Conservation (phyloP, 2,113 vertebrate genomes). For the Fulmarus glacialis region DNA sequence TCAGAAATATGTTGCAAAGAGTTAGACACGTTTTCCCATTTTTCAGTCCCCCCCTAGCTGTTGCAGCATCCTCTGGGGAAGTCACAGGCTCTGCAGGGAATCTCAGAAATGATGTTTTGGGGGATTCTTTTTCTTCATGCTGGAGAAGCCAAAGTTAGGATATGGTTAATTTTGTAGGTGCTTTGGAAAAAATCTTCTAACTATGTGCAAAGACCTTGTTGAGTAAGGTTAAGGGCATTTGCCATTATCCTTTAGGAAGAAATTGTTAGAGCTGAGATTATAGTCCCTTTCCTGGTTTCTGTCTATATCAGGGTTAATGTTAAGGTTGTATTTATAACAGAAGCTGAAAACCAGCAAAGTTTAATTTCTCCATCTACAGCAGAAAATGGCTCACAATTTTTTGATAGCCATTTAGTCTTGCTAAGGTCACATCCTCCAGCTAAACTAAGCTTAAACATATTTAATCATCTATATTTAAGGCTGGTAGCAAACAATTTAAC, state of each 20-base stretch:
- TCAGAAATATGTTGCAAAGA: neutral
- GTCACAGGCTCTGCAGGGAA: neutral
- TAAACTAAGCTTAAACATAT: neutral
- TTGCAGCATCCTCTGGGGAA: neutral
- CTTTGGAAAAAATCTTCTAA: neutral
- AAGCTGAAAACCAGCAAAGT: neutral
- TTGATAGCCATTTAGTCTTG: neutral
- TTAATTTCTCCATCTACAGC: neutral
- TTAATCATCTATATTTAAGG: neutral
- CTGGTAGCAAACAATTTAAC: neutral
- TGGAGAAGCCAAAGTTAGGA: neutral
- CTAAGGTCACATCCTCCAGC: neutral
- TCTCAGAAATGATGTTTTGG: neutral
- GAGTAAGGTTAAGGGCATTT: neutral
- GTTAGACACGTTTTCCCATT: neutral
- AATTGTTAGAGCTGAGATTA: neutral
- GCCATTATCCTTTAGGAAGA: neutral
- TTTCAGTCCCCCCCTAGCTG: neutral
- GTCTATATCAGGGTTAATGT: neutral
- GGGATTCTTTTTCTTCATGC: neutral
- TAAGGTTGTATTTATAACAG: neutral
- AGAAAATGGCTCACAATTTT: slow-evolving; percentile 4
- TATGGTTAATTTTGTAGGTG: neutral
- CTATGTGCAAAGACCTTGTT: neutral
- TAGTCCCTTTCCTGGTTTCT: neutral